Evolutionary conservation across 2,797 vertebrate species (phyloP).

Genomic region (Strix occidentalis): DNA sequence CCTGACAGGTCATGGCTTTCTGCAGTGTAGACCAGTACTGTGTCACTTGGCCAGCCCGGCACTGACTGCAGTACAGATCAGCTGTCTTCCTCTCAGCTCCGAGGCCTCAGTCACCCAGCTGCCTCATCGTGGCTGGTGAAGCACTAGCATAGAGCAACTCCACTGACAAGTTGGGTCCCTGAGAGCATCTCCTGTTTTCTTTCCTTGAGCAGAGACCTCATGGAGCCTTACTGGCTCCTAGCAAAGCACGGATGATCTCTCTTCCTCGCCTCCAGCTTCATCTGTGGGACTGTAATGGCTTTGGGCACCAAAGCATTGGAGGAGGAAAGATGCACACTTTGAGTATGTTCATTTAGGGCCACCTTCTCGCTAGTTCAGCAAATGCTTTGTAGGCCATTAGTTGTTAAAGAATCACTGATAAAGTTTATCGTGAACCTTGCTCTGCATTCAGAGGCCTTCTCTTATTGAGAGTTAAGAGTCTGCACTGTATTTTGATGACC

Average conservation of each 20-base stretch:
- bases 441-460: not conserved
- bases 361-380: not conserved
- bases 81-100: not conserved
- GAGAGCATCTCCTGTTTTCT: not conserved
- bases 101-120: not conserved
- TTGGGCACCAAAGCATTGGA: not conserved
- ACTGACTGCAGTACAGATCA: not conserved
- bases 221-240: not conserved
- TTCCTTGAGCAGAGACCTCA: not conserved
- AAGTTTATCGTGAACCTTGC: not conserved
- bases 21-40: rapidly evolving
- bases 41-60: not conserved
- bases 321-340: not conserved
- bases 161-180: not conserved
- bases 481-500: not conserved
- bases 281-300: not conserved
- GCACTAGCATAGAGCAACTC: not conserved
- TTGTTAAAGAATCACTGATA: not conserved
- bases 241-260: not conserved
- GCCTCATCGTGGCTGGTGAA: not conserved
- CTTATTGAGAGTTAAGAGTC: not conserved
- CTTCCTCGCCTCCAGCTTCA: not conserved
- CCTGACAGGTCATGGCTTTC: not conserved
- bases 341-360: not conserved
- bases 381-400: not conserved